Conservation (phyloP, 1,140 invertebrate species). For the Psix sp. region DNA sequence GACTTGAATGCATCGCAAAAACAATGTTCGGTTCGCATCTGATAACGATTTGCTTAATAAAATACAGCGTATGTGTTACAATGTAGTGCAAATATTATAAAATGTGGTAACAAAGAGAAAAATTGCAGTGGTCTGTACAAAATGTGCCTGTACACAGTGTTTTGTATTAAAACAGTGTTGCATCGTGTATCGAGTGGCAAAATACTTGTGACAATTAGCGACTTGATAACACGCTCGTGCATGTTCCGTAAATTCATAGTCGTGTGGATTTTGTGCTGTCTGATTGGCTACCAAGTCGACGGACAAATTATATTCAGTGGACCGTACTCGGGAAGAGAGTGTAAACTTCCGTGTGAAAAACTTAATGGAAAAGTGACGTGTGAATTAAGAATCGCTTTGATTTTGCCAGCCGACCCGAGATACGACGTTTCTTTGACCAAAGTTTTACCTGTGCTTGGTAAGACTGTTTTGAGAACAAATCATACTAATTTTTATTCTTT, state of each 20-base stretch:
- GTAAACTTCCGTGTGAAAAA: constrained; percentile 63
- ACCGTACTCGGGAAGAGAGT: constrained; percentile 62
- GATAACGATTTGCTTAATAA: background rate
- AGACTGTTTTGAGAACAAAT: constrained; percentile 21
- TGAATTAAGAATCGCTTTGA: constrained; percentile 66
- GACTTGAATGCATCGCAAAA: background rate
- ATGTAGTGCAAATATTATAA: background rate
- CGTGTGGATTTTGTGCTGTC: constrained; percentile 38
- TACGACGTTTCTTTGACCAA: constrained; percentile 68
- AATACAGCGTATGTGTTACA: background rate
- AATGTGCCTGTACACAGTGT: constrained; percentile 5
- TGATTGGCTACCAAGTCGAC: constrained; percentile 10
- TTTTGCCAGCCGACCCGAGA: constrained; percentile 63
- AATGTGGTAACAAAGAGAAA: background rate
- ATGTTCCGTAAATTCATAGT: constrained; percentile 55
- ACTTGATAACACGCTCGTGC: too few relatives aligned
- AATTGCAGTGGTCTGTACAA: background rate
- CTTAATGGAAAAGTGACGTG: constrained; percentile 48
- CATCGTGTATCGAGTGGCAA: background rate
- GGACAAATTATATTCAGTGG: constrained; percentile 61
- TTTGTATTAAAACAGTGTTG: constrained; percentile 3
- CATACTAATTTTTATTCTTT: background rate
- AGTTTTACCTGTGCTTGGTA: constrained; percentile 70
- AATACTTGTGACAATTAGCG: constrained; percentile 18
- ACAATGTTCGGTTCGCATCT: background rate